Evolutionary conservation across 2,113 vertebrate genomes (phyloP).

Genomic region (Larimichthys crocea): DNA sequence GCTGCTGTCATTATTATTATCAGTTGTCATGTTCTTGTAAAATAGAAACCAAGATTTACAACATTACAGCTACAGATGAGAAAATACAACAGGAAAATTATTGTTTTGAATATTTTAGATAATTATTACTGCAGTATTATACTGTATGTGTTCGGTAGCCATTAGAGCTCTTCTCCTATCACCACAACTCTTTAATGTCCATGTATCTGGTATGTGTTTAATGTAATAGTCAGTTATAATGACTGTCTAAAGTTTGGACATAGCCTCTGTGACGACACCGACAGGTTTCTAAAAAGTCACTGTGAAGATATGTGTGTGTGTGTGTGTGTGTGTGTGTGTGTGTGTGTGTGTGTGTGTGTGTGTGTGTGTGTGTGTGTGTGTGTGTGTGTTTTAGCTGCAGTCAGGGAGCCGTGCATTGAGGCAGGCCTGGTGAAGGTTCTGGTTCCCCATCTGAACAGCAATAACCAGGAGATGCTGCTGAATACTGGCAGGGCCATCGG

Average conservation of each 20-base stretch:
- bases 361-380: neutral
- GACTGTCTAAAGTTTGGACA: too few relatives aligned
- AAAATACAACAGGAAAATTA: neutral
- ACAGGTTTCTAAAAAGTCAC: too few relatives aligned
- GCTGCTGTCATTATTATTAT: neutral
- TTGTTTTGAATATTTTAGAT: neutral
- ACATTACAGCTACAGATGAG: neutral
- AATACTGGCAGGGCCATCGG: slow-evolving; percentile 90
- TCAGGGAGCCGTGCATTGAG: slow-evolving; percentile 87
- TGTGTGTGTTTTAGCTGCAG: slow-evolving; percentile 79
- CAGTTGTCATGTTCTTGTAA: neutral
- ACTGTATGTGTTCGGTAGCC: neutral
- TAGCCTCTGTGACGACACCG: too few relatives aligned
- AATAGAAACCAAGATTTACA: neutral
- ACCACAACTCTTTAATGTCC: neutral
- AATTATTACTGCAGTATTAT: neutral
- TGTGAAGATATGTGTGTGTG: too few relatives aligned
- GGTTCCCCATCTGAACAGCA: slow-evolving; percentile 87
- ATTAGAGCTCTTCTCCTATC: neutral
- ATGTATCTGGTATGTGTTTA: too few relatives aligned
- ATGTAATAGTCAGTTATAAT: too few relatives aligned
- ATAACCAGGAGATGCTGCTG: slow-evolving; percentile 87
- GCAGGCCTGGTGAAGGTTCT: slow-evolving; percentile 86
- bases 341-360: slow-evolving; percentile 15
- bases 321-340: neutral